Base-by-base conservation (phyloP, 2,888 invertebrate genomes). In the Athripsodes cinereus region DNA sequence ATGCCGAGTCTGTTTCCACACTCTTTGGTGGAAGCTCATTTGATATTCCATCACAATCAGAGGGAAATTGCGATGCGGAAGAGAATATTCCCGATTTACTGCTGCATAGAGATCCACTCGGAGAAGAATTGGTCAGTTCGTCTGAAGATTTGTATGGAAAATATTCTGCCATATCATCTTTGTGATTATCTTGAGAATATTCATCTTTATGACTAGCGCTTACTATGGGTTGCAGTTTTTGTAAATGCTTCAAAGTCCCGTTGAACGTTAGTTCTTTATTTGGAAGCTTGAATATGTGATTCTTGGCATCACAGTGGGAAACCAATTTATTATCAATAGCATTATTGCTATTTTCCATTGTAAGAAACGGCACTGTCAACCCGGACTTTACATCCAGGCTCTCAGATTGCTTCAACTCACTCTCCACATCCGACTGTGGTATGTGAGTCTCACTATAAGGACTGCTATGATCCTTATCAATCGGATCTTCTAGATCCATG, bases 31-130 rank as follows among this genome's bases (percentile, higher is more conserved):
- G 44, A 10, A 46, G 19, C 20, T 53, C 51, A 22, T 20, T 34
- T 21, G 52, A 55, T n/a, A 57, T 51, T 46, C 26, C 26, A 22
- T 61, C 61, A 49, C 52, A 58, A 19, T 61, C 61, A 6, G 79
- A 80, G 0, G 84, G 83, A 0, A 79, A 75, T 64, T 79, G 78
- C 57, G 79, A 71, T 1, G 82, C 82, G 68, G 84, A 84, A 2
- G 78, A 76, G 60, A 75, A 70, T 16, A 83, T 73, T 18, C 35
- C 51, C 1, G 52, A 62, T 48, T 62, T 62, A 20, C 55, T 55
- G 44, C 60, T 55, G 44, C 51, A 46, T 1, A 13, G 46, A 3
- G 58, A 57, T 11, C 20, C 57, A 19, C 57, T 55, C n/a, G 55
- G 59, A 1, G 57, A 57, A 11, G 58, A 56, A 53, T 53, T 54